These are phyloP conservation scores for Octodon degus DNA, from an alignment of 2,113 vertebrate genomes.

Conservation along the genomic window DNA sequence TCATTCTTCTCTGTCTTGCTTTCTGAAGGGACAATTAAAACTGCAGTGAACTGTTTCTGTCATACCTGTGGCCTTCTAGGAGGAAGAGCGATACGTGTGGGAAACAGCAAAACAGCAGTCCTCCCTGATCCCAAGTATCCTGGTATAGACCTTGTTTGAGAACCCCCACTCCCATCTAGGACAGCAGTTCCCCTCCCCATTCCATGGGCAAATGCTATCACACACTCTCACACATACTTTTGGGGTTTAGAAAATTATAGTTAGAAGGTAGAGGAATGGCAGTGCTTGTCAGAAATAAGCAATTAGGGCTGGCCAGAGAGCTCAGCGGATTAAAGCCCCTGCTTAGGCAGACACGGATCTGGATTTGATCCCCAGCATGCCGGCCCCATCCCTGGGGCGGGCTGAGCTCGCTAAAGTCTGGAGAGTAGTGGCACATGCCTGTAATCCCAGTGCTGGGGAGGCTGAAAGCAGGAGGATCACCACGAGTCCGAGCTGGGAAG, in stretches of 20 bases:
- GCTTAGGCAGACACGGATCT: too few species aligned
- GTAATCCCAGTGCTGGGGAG: too few species aligned
- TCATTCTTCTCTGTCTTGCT: neutral
- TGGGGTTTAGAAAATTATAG: neutral
- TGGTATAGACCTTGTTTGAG: neutral
- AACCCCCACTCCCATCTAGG: neutral
- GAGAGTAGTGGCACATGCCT: too few species aligned
- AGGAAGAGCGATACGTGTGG: neutral
- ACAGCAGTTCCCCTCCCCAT: neutral
- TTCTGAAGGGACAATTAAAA: neutral
- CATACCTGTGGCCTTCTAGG: neutral
- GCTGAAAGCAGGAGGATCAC: too few species aligned
- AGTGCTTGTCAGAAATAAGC: too few species aligned
- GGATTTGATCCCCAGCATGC: too few species aligned
- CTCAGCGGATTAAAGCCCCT: too few species aligned
- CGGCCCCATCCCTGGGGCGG: too few species aligned
- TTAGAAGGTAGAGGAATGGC: too few species aligned
- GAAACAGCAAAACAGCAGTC: neutral
- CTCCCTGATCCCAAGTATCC: neutral
- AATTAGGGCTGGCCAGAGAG: too few species aligned
- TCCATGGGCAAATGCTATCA: neutral
- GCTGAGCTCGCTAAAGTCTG: too few species aligned
- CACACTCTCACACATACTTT: neutral
- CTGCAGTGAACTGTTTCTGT: neutral
- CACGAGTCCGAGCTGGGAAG: too few species aligned